A percentile compares a stretch with the other conserved stretches of the same genome.
phyloP scores from a whole-genome alignment of 2,797 vertebrate genomes.

The Ctenopoma multispine region DNA sequence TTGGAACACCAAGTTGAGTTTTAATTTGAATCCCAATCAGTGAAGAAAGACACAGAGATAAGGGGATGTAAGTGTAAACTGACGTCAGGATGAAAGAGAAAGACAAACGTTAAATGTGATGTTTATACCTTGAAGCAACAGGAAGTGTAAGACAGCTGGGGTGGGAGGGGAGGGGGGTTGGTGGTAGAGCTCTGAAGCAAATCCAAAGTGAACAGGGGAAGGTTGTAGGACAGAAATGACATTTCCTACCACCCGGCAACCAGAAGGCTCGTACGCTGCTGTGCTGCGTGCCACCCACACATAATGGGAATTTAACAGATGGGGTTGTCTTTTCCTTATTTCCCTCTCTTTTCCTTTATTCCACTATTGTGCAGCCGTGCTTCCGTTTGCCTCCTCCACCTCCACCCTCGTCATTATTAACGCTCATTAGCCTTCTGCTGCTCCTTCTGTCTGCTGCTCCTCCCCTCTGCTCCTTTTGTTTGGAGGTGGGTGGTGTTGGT shows the following conservation, averaged over 20 bases:
- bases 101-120: slow-evolving; percentile 38
- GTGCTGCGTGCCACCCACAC: slow-evolving; percentile 28
- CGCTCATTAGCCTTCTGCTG: slow-evolving; percentile 7
- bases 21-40: no score
- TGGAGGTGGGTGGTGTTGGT: slow-evolving; percentile 8
- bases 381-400: not conserved
- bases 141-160: slow-evolving; percentile 28
- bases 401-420: slow-evolving; percentile 8
- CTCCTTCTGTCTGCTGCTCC: slow-evolving; percentile 7
- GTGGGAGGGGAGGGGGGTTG: no score
- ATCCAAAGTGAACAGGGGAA: slow-evolving; percentile 68
- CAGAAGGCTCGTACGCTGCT: not conserved
- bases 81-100: slow-evolving; percentile 40
- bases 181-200: slow-evolving; percentile 70
- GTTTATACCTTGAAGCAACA: slow-evolving; percentile 53
- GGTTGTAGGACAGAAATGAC: slow-evolving; percentile 16
- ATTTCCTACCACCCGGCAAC: slow-evolving; percentile 27
- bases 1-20: no score
- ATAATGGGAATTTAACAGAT: slow-evolving; percentile 22
- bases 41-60: no score
- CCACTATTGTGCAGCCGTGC: slow-evolving; percentile 2
- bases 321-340: slow-evolving; percentile 2
- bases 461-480: slow-evolving; percentile 20
- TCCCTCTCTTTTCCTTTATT: not conserved
- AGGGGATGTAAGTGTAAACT: slow-evolving; percentile 14